Percentiles rank a stretch among this genome's conserved stretches.
phyloP scores from a whole-genome alignment of 2,888 invertebrate genomes.

The Muscina levida region DNA sequence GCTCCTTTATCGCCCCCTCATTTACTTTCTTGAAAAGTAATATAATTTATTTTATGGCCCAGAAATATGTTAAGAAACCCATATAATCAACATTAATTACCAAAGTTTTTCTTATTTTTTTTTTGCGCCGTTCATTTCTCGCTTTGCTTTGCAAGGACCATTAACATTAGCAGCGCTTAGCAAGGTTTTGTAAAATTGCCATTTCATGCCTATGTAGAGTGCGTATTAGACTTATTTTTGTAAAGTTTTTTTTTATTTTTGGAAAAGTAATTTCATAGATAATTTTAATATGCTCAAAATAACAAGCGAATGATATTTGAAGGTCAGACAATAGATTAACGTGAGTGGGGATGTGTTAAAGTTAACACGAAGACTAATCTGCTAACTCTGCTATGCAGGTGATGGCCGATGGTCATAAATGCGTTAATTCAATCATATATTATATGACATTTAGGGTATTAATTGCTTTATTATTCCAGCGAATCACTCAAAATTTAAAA shows the following conservation, averaged over 20 bases:
- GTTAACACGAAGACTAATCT: too few species aligned
- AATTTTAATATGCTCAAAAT: too few species aligned
- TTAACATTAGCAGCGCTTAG: conserved; percentile 14
- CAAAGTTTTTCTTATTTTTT: conserved; percentile 15
- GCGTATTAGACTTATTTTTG: background rate
- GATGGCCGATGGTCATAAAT: too few species aligned
- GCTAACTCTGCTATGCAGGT: too few species aligned
- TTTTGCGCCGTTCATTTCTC: too few species aligned
- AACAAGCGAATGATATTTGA: background rate
- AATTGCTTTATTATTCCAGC: too few species aligned
- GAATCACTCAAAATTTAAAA: too few species aligned
- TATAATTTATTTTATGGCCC: conserved; percentile 51
- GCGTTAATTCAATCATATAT: too few species aligned
- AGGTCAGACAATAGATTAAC: too few species aligned
- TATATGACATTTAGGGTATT: too few species aligned
- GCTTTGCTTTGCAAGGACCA: background rate
- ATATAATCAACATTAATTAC: conserved; percentile 50
- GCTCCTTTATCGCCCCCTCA: too few species aligned
- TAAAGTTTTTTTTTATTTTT: background rate
- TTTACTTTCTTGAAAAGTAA: conserved; percentile 2
- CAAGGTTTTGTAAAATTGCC: conserved; percentile 23
- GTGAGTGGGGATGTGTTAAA: too few species aligned
- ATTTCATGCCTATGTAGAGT: conserved; percentile 18
- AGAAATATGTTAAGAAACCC: conserved; percentile 44
- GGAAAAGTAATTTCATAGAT: background rate